Base-by-base conservation (phyloP, 2,888 invertebrate genomes). In the Automeris io region DNA sequence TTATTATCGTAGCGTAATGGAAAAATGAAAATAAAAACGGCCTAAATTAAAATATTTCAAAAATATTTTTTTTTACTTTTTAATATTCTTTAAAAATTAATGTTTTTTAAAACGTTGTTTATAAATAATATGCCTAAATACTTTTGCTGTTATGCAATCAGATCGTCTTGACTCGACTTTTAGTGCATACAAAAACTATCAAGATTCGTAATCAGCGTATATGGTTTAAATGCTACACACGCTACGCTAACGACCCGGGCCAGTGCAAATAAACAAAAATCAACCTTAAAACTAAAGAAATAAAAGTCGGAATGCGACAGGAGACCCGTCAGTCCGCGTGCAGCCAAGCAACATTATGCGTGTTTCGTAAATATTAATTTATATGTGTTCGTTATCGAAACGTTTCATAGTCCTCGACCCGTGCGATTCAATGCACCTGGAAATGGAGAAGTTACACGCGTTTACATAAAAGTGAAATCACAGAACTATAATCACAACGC, bases 261-360 rank as follows among this genome's bases (percentile, higher is more conserved):
- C 77, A 70, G 69, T 72, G 57, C 70, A 61, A 61, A 63, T 57
- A 57, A 77, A 29, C 11, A 26, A 26, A 77, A 79, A 76, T 70
- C 68, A 66, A 80, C 65, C 77, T 78, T 77, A 82, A 70, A 54
- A 40, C 69, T 78, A 80, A 69, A 68, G 49, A 62, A 70, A 75
- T 74, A 70, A 76, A 71, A 71, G 66, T 79, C 78, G 80, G 81
- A 83, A 82, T 83, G 81, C 75, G 79, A 77, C 74, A 62, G 61
- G 57, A 56, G 54, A 57, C 63, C 72, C 70, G 71, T 63, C 68
- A 46, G 60, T 68, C 74, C 72, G 73, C 62, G 82, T 80, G 81
- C 77, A 68, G 67, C 63, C 62, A 76, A 77, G 80, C 63, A 65
- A 66, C 61, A 57, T 60, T 69, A 70, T 74, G 76, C 71, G 75